These are phyloP conservation scores for Meandrusa payeni DNA, from an alignment of 2,888 invertebrate species.

Conservation along the genomic window DNA sequence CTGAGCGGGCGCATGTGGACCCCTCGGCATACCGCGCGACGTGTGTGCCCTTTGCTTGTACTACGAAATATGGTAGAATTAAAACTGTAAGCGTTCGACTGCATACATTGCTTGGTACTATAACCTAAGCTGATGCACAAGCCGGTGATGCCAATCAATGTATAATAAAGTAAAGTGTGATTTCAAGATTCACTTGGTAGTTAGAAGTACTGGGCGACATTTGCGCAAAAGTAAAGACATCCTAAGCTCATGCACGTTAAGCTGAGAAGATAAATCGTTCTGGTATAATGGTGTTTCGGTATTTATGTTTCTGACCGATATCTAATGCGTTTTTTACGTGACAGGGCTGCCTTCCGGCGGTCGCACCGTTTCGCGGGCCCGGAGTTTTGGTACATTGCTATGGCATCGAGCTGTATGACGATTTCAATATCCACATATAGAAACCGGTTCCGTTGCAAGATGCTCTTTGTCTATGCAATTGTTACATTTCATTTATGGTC, in stretches of 20 bases:
- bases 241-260: conserved; percentile 38
- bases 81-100: no score
- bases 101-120: conserved; percentile 14
- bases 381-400: conserved; percentile 16
- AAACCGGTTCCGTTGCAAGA: conserved; percentile 4
- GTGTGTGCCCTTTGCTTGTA: conserved; percentile 29
- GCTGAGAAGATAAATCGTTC: conserved; percentile 59
- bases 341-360: conserved; percentile 28
- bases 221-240: conserved; percentile 69
- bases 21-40: conserved; percentile 27
- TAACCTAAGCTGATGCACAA: no score
- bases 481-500: no score
- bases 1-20: conserved; percentile 56
- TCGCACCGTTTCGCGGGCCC: conserved; percentile 29
- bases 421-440: neutral
- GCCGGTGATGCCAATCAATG: no score
- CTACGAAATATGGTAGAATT: neutral
- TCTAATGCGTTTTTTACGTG: conserved; percentile 51
- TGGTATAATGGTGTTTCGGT: conserved; percentile 67
- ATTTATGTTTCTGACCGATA: conserved; percentile 62
- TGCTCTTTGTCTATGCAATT: conserved; percentile 4
- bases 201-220: conserved; percentile 33
- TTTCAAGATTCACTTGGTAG: no score
- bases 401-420: conserved; percentile 5
- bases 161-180: no score